phyloP scores from a whole-genome alignment of 2,113 vertebrate genomes.

The Chrysemys picta region DNA sequence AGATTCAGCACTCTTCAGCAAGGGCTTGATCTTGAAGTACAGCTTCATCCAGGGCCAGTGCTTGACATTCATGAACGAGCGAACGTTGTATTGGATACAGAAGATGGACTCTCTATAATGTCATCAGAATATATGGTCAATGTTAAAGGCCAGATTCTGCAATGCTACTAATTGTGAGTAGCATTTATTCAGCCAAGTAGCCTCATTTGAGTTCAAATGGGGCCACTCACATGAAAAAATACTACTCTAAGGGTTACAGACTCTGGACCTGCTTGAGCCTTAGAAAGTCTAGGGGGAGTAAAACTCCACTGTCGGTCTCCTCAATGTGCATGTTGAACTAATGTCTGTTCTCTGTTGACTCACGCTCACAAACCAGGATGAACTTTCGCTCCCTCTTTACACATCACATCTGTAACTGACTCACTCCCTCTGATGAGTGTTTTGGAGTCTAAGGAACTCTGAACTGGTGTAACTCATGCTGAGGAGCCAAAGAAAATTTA shows the following conservation, averaged over 20 bases:
- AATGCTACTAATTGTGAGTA: not conserved
- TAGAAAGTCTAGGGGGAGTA: not conserved
- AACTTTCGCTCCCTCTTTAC: not conserved
- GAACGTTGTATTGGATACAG: conserved; percentile 88
- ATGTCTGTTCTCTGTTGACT: not conserved
- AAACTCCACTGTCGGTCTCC: not conserved
- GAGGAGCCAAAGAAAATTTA: not conserved
- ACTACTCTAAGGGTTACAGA: not conserved
- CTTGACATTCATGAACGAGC: conserved; percentile 93
- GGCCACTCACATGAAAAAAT: not conserved
- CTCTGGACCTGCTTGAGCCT: not conserved
- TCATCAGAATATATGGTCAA: not conserved
- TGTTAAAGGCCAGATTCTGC: not conserved
- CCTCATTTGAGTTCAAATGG: not conserved
- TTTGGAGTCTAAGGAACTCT: not conserved
- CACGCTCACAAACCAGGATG: not conserved
- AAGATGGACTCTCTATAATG: conserved; percentile 83
- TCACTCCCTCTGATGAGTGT: not conserved
- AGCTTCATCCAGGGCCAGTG: conserved; percentile 95
- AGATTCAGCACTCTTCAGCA: conserved; percentile 84
- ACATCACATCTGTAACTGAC: not conserved
- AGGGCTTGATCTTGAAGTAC: conserved; percentile 91
- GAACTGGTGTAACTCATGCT: not conserved
- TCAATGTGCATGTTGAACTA: not conserved
- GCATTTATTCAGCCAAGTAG: not conserved